These are phyloP conservation scores for Amphiura filiformis DNA, from an alignment of 35 echinoderm and acorn worm genomes.

Conservation along the genomic window DNA sequence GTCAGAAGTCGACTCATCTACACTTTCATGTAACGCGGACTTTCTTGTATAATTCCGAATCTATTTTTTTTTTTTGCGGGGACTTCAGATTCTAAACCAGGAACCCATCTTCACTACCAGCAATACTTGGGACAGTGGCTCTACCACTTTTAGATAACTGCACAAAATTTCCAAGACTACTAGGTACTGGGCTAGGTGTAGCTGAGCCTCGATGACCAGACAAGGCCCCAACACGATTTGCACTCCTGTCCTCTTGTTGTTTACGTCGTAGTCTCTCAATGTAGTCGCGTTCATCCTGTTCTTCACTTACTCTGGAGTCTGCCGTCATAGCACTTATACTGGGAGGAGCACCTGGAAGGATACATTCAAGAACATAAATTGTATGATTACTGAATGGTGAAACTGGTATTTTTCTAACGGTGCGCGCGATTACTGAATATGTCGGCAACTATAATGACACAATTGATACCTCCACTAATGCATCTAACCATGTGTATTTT, in stretches of 20 bases:
- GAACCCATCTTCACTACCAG: constrained; percentile 78
- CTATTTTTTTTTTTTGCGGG: too few species aligned
- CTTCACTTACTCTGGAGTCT: constrained; percentile 65
- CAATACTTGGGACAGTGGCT: neutral
- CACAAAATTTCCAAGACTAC: constrained; percentile 80
- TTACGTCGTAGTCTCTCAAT: constrained; percentile 60
- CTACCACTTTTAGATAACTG: constrained; percentile 41
- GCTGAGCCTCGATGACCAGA: constrained; percentile 20
- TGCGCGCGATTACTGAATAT: too few species aligned
- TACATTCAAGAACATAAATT: too few species aligned
- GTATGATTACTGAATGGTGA: too few species aligned
- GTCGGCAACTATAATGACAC: too few species aligned
- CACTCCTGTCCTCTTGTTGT: constrained; percentile 27
- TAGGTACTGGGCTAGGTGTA: constrained; percentile 61
- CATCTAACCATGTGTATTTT: too few species aligned
- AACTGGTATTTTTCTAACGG: too few species aligned
- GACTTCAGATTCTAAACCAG: constrained; percentile 59
- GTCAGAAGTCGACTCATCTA: too few species aligned
- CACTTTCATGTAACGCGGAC: too few species aligned
- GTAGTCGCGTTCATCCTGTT: constrained; percentile 75
- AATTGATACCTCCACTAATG: too few species aligned
- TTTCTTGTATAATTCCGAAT: too few species aligned
- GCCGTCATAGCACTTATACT: constrained; percentile 30
- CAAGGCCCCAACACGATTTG: too few species aligned
- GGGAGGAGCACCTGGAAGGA: neutral